Percentiles rank a stretch among this genome's conserved stretches.
phyloP scores from a whole-genome alignment of 2,888 invertebrate genomes.

The Spodoptera littoralis region DNA sequence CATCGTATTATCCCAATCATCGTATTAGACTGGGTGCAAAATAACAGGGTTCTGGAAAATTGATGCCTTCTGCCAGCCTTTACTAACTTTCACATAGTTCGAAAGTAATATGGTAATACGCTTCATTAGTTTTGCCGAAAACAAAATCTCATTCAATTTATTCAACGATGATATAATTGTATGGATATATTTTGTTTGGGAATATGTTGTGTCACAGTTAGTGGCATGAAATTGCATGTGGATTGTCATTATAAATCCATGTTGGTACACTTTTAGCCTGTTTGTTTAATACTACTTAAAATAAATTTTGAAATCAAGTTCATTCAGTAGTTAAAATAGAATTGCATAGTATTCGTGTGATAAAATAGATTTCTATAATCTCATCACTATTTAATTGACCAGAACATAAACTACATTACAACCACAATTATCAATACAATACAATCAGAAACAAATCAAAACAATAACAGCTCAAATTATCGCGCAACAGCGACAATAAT shows the following conservation, averaged over 20 bases:
- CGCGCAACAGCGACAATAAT: neutral
- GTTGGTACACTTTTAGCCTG: too few species aligned
- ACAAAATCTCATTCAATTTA: constrained; percentile 47
- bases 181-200: neutral
- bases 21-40: constrained; percentile 39
- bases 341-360: too few species aligned
- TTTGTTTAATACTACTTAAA: too few species aligned
- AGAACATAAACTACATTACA: too few species aligned
- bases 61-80: constrained; percentile 30
- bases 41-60: constrained; percentile 44
- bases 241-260: too few species aligned
- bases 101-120: constrained; percentile 32
- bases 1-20: constrained; percentile 45
- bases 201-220: neutral
- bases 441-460: too few species aligned
- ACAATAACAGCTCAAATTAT: neutral
- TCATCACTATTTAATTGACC: too few species aligned
- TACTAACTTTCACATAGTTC: constrained; percentile 39
- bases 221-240: neutral
- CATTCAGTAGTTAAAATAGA: too few species aligned
- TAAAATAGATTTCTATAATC: too few species aligned
- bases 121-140: constrained; percentile 41
- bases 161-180: neutral
- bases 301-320: too few species aligned
- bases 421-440: too few species aligned